Conservation (phyloP, 2,113 vertebrate species). For the Callorhinus ursinus region DNA sequence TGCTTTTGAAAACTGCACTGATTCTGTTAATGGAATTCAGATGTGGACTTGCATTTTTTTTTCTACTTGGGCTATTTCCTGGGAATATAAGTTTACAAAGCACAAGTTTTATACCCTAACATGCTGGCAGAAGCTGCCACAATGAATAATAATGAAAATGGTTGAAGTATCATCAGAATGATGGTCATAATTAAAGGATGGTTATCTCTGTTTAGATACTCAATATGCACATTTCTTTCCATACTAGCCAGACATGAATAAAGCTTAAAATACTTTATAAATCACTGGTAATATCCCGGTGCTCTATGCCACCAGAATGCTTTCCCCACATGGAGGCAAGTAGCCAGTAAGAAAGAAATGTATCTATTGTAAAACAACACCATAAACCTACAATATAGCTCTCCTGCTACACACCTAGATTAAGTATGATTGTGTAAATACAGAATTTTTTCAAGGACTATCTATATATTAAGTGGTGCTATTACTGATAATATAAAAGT, state of each 20-base stretch:
- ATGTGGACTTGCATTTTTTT: constrained; percentile 55
- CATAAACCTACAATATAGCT: background rate
- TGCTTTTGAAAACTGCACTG: constrained; percentile 39
- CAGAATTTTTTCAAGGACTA: background rate
- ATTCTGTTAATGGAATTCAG: constrained; percentile 64
- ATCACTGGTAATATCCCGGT: background rate
- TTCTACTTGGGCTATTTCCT: constrained; percentile 34
- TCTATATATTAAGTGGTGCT: background rate
- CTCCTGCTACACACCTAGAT: background rate
- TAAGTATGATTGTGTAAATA: background rate
- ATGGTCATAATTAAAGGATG: background rate
- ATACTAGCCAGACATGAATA: background rate
- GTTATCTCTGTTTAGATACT: background rate
- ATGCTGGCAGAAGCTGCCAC: background rate
- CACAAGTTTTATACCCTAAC: background rate
- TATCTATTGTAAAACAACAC: background rate
- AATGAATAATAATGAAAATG: background rate
- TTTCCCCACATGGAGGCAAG: background rate
- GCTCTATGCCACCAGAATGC: background rate
- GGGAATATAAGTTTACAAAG: constrained; percentile 3
- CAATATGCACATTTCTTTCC: background rate
- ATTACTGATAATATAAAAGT: background rate
- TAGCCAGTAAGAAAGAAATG: background rate
- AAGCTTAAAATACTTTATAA: background rate
- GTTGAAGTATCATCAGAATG: background rate